phyloP scores from a whole-genome alignment of 2,888 invertebrate species.

The Nysson spinosus region DNA sequence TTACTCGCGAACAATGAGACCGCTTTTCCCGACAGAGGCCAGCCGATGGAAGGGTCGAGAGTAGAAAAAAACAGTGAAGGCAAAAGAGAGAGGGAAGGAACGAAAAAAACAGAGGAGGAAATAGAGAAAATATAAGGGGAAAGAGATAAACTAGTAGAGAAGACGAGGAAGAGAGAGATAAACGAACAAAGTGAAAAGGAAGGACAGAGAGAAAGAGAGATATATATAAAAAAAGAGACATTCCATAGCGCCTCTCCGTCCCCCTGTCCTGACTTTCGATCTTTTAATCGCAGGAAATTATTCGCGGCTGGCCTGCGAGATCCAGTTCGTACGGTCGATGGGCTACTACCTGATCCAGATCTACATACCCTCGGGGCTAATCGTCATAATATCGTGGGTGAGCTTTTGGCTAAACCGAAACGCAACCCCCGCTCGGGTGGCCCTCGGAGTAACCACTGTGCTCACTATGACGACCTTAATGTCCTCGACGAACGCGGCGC shows the following conservation, averaged over 20 bases:
- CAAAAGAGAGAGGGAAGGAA: slow-evolving; percentile 14
- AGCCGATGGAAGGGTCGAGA: slow-evolving; percentile 20
- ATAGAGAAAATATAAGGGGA: slow-evolving; percentile 37
- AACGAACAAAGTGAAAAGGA: slow-evolving; percentile 15
- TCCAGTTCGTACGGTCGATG: slow-evolving; percentile 98
- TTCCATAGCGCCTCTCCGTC: slow-evolving; percentile 60
- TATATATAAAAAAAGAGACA: slow-evolving; percentile 54
- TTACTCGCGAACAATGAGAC: slow-evolving; percentile 23
- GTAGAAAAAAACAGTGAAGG: slow-evolving; percentile 3
- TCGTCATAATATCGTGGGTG: slow-evolving; percentile 98
- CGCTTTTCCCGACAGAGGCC: slow-evolving; percentile 25
- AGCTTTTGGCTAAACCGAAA: slow-evolving; percentile 98
- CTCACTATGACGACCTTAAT: slow-evolving; percentile 98
- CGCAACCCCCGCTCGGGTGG: slow-evolving; percentile 95
- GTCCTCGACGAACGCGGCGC: slow-evolving; percentile 96
- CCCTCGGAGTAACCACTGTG: slow-evolving; percentile 96
- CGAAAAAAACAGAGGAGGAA: slow-evolving; percentile 12
- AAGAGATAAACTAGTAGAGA: slow-evolving; percentile 5
- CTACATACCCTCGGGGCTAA: slow-evolving; percentile 97
- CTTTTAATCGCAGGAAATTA: slow-evolving; percentile 89
- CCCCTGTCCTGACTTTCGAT: slow-evolving; percentile 62
- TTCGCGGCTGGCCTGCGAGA: slow-evolving; percentile 96
- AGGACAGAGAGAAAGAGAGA: slow-evolving; percentile 30
- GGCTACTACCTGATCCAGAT: slow-evolving; percentile 99
- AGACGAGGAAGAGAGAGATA: slow-evolving; percentile 15